phyloP scores from a whole-genome alignment of 2,888 invertebrate species.

The Ochlodes sylvanus region DNA sequence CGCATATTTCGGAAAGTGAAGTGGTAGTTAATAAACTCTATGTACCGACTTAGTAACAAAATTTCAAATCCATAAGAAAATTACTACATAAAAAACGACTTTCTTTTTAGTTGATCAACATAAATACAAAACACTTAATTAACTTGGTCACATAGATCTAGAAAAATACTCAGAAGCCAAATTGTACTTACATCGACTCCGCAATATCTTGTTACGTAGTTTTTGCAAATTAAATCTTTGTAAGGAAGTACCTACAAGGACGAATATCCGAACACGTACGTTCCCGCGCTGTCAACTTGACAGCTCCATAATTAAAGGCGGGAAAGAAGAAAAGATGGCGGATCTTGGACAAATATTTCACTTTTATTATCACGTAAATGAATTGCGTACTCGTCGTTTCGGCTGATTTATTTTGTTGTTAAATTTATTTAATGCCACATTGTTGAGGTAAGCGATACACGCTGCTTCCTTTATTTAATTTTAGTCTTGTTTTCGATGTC shows the following conservation, averaged over 20 bases:
- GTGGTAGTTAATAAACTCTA: no score
- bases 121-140: no score
- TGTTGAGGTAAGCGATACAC: slow-evolving; percentile 2
- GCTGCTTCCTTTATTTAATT: slow-evolving; percentile 17
- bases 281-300: slow-evolving; percentile 42
- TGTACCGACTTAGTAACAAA: no score
- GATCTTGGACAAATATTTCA: slow-evolving; percentile 33
- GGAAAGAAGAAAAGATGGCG: slow-evolving; percentile 39
- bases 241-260: slow-evolving; percentile 39
- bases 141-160: neutral
- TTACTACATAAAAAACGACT: no score
- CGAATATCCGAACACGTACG: slow-evolving; percentile 40
- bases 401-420: slow-evolving; percentile 33
- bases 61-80: no score
- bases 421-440: slow-evolving; percentile 34
- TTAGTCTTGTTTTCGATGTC: neutral
- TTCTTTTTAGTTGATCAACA: no score
- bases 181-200: neutral
- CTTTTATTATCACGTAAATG: slow-evolving; percentile 36
- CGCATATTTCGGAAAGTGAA: no score
- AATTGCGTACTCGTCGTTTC: slow-evolving; percentile 31
- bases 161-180: neutral
- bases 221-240: slow-evolving; percentile 12
- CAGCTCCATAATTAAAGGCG: slow-evolving; percentile 43
- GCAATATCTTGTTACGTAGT: neutral